These are phyloP conservation scores for Tiphia femorata DNA, from an alignment of 2,888 invertebrate species.

Conservation along the genomic window DNA sequence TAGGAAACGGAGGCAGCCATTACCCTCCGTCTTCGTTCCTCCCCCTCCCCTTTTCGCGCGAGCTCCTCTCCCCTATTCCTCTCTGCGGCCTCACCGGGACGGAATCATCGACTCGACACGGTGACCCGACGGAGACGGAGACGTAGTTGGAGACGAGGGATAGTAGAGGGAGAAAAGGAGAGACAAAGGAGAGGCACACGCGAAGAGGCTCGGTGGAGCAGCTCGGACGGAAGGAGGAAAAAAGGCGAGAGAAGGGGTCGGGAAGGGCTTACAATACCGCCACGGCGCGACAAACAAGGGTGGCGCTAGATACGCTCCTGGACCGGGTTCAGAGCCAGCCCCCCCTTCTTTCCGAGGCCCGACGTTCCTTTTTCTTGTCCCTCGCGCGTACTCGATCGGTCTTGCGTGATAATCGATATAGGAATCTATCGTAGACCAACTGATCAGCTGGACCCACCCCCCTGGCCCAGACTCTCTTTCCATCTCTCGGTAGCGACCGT, in stretches of 20 bases:
- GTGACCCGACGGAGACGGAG: slow-evolving; percentile 33
- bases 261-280: slow-evolving; percentile 28
- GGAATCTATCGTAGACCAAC: too few relatives aligned
- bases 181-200: neutral
- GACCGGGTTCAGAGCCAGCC: slow-evolving; percentile 43
- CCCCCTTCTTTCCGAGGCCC: slow-evolving; percentile 14
- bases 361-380: neutral
- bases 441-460: too few relatives aligned
- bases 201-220: too few relatives aligned
- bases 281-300: slow-evolving; percentile 49
- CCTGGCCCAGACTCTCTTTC: too few relatives aligned
- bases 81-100: slow-evolving; percentile 38
- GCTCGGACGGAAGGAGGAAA: too few relatives aligned
- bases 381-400: too few relatives aligned
- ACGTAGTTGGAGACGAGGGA: neutral
- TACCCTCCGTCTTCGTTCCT: slow-evolving; percentile 14
- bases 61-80: slow-evolving; percentile 3
- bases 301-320: slow-evolving; percentile 50
- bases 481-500: neutral
- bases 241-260: neutral
- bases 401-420: too few relatives aligned
- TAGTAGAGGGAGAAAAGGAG: slow-evolving; percentile 6
- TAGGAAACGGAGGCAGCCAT: slow-evolving; percentile 19
- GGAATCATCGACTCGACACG: slow-evolving; percentile 47
- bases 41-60: too few relatives aligned